phyloP scores from a whole-genome alignment of 2,113 vertebrate species.

The Grallaria varia region DNA sequence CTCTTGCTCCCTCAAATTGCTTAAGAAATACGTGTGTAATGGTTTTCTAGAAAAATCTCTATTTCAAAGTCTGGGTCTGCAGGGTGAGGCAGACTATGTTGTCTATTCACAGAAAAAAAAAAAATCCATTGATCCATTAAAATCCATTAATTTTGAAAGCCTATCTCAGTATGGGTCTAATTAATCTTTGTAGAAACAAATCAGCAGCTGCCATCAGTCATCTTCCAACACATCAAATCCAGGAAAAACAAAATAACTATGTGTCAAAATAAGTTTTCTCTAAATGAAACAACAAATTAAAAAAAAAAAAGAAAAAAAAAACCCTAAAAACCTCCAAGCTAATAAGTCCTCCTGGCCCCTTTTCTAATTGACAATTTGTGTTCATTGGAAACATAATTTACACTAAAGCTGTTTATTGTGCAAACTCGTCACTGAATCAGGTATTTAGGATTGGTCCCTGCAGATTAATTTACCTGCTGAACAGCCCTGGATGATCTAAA shows the following conservation, averaged over 20 bases:
- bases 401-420: neutral
- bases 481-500: neutral
- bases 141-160: neutral
- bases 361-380: neutral
- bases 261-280: neutral
- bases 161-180: neutral
- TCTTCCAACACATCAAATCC: neutral
- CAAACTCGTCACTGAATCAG: neutral
- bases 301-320: neutral
- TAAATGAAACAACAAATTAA: neutral
- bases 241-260: neutral
- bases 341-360: neutral
- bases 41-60: neutral
- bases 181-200: neutral
- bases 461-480: slow-evolving; percentile 33
- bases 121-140: neutral
- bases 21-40: neutral
- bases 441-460: slow-evolving; percentile 20
- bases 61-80: neutral
- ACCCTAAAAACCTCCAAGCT: too few species aligned
- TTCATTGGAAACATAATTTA: neutral
- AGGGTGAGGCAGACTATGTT: neutral
- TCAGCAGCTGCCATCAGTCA: neutral
- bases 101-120: neutral
- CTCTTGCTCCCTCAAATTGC: neutral